Base-by-base conservation (phyloP, 2,797 vertebrate genomes). In the Crenuchus spilurus region DNA sequence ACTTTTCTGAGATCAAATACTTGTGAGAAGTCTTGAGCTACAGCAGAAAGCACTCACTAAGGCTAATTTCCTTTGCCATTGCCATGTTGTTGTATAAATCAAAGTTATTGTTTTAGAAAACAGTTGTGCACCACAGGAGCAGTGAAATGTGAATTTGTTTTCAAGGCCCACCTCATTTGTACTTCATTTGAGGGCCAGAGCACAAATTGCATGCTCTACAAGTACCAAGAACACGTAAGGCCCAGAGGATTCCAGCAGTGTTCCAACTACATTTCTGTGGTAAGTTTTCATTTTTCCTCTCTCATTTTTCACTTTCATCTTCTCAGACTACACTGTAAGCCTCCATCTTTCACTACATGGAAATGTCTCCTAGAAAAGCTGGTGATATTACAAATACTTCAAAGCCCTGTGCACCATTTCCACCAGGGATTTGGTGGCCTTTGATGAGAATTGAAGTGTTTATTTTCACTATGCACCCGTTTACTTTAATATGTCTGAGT, bases 101-200 rank as follows among this genome's bases (percentile, higher is more conserved):
- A 10, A 52, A 20, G 65, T 55, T 80, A 80, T 81, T 79, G 74
- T 81, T 83, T 74, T 75, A 81, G 67, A 87, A 87, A 87, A 87
- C 82, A 86, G 77, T 78, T 76, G 57, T 72, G 69, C 67, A 49
- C 80, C 16, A 78, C 3, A 20, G 80, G 80, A 69, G 80, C 54
- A 55, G 44, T 73, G 75, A 80, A 80, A 73, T 60, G 24, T 72
- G 75, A 69, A 69, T 79, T 68, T 41, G 78, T 74, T 75, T 78
- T 76, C 77, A 74, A 26, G 55, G 60, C 74, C 72, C 28, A 28
- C 39, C 72, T 76, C 49, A 24, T 79, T 80, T 86, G 72, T 79
- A 70, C 77, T 83, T 65, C 20, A 74, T 75, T 86, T 48, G 33
- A 75, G 75, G 80, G 82, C 72, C 46, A 33, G 44, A 64, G 82